Evolutionary conservation across 2,113 vertebrate genomes (phyloP).

Genomic region (Atrichornis clamosus): DNA sequence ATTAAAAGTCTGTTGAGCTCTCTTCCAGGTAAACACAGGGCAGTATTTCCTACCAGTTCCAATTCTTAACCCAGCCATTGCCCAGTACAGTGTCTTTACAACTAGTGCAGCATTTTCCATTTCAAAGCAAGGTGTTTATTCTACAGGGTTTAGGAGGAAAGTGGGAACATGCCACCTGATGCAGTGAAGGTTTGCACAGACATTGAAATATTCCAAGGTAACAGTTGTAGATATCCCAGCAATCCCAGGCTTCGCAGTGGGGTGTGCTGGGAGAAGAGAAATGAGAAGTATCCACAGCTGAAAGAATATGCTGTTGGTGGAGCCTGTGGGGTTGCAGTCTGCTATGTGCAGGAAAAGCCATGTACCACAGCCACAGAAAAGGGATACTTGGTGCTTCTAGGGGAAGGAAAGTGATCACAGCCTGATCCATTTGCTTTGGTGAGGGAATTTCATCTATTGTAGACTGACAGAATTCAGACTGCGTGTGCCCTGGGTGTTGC

Average conservation of each 20-base stretch:
- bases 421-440: not conserved
- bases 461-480: not conserved
- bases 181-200: not conserved
- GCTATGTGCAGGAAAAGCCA: not conserved
- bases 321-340: not conserved
- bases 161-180: not conserved
- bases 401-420: not conserved
- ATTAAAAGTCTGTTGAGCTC: not conserved
- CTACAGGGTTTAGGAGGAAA: not conserved
- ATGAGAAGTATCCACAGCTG: not conserved
- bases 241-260: not conserved
- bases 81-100: not conserved
- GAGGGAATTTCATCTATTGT: not conserved
- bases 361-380: not conserved
- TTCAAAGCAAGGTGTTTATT: not conserved
- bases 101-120: not conserved
- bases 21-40: not conserved
- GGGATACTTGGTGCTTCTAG: not conserved
- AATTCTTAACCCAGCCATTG: not conserved
- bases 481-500: accelerated
- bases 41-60: not conserved
- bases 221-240: not conserved
- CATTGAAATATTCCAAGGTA: not conserved
- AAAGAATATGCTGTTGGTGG: not conserved
- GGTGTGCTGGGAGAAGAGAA: not conserved